Percentiles rank a stretch among this genome's conserved stretches.
These are phyloP conservation scores for Stictonetta naevosa DNA, from an alignment of 2,113 vertebrate genomes.

Conservation along the genomic window DNA sequence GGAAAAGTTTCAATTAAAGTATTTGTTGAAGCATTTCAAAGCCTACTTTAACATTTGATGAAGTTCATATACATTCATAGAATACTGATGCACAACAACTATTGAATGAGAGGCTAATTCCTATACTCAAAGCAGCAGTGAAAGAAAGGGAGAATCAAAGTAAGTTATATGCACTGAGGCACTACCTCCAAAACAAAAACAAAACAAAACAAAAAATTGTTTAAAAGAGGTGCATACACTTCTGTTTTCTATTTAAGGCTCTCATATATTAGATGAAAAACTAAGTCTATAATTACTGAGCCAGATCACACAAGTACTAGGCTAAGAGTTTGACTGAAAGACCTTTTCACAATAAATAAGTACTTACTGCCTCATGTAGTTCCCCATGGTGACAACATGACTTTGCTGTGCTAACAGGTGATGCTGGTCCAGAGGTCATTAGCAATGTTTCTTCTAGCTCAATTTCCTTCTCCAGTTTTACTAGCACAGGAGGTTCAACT, in stretches of 20 bases:
- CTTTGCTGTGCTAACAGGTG: constrained; percentile 85
- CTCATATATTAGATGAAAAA: not conserved
- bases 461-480: constrained; percentile 98
- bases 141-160: fast-evolving
- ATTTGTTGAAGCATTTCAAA: not conserved
- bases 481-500: constrained; percentile 93
- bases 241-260: not conserved
- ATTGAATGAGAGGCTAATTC: not conserved
- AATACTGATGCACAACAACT: not conserved
- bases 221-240: not conserved
- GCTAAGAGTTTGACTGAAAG: not conserved
- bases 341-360: not conserved
- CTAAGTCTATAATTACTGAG: not conserved
- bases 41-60: not conserved
- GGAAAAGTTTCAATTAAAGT: not conserved
- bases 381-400: constrained; percentile 91
- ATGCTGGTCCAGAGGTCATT: constrained; percentile 80
- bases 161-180: not conserved
- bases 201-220: not conserved
- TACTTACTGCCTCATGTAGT: constrained; percentile 89
- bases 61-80: not conserved
- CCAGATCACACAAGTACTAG: not conserved
- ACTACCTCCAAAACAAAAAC: not conserved
- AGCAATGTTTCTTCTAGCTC: constrained; percentile 94
- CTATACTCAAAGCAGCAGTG: not conserved